A percentile compares a stretch with the other conserved stretches of the same genome.
phyloP scores from a whole-genome alignment of 2,113 vertebrate genomes.

The Colistium nudipinnis region DNA sequence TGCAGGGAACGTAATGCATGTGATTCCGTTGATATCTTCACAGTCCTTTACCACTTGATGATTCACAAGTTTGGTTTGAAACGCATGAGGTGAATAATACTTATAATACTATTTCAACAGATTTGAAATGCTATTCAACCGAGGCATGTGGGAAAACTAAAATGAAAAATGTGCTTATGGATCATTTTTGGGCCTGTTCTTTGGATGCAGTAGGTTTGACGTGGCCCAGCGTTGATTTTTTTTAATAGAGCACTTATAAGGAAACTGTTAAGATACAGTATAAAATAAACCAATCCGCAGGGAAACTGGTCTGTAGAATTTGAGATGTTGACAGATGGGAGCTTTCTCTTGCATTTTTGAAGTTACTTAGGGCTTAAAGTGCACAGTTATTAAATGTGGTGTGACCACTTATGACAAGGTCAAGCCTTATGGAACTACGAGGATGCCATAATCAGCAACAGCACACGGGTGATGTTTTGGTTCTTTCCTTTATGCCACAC shows the following conservation, averaged over 20 bases:
- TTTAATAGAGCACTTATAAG: slow-evolving; percentile 70
- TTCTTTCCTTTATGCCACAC: slow-evolving; percentile 62
- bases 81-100: not conserved
- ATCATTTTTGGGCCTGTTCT: not conserved
- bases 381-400: slow-evolving; percentile 37
- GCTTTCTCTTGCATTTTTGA: slow-evolving; percentile 21
- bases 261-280: slow-evolving; percentile 64
- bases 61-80: not conserved
- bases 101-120: not conserved
- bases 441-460: slow-evolving; percentile 26
- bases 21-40: slow-evolving; percentile 12
- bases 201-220: not conserved
- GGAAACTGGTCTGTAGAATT: slow-evolving; percentile 4
- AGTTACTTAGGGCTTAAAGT: slow-evolving; percentile 18
- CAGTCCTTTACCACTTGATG: too few relatives aligned
- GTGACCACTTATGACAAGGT: slow-evolving; percentile 41
- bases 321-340: slow-evolving; percentile 4
- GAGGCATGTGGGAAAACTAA: not conserved
- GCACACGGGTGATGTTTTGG: slow-evolving; percentile 55
- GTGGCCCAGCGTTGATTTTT: not conserved
- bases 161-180: slow-evolving; percentile 8
- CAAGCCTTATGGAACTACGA: slow-evolving; percentile 29
- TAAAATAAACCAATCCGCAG: slow-evolving; percentile 42
- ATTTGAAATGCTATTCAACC: not conserved
- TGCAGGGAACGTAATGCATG: not conserved